Percentiles rank a stretch among this genome's conserved stretches.
phyloP scores from a whole-genome alignment of 2,113 vertebrate species.

The Patagioenas fasciata region DNA sequence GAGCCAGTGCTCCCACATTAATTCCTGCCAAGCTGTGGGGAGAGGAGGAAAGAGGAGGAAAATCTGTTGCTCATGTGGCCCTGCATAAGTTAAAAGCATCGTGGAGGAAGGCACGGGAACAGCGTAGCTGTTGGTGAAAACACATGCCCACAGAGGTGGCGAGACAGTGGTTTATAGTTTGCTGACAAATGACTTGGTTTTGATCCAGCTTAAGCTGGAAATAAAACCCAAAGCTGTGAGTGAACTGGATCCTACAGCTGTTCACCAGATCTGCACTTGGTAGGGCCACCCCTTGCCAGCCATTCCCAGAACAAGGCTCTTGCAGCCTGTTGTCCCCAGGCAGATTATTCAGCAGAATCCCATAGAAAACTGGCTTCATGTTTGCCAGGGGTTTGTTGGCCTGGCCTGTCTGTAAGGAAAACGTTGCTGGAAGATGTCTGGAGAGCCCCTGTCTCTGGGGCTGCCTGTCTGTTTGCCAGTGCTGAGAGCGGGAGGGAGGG shows the following conservation, averaged over 20 bases:
- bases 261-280: not conserved
- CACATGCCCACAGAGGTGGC: not conserved
- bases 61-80: not conserved
- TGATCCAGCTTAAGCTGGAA: not conserved
- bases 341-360: conserved; percentile 24
- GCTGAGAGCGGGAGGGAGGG: not conserved
- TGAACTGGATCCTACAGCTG: conserved; percentile 20
- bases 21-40: not conserved
- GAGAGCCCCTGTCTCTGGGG: not conserved
- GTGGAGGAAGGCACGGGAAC: not conserved
- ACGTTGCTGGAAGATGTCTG: not conserved
- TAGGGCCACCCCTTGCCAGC: rapidly evolving
- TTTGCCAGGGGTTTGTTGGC: not conserved
- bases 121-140: not conserved
- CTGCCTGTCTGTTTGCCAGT: not conserved
- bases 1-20: not conserved
- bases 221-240: not conserved
- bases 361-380: not conserved
- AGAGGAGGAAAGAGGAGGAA: not conserved
- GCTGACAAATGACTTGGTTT: conserved; percentile 35
- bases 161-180: conserved; percentile 27
- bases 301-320: not conserved
- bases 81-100: not conserved
- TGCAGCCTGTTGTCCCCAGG: not conserved
- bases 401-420: not conserved